phyloP scores from a whole-genome alignment of 2,113 vertebrate genomes.

The Sardina pilchardus region DNA sequence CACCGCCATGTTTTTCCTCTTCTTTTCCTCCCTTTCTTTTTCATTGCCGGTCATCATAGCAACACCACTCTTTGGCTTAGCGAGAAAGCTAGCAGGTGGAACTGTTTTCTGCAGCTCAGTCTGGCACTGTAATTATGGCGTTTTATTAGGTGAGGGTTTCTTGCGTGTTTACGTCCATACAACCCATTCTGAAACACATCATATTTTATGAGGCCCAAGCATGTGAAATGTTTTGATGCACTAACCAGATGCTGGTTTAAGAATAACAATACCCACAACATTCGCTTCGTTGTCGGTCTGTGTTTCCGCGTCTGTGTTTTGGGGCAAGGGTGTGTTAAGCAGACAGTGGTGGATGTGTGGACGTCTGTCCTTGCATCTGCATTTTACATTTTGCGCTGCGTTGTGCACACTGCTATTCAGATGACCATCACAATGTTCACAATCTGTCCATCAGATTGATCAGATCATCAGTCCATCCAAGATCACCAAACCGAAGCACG shows the following conservation, averaged over 20 bases:
- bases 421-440: background rate
- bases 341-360: background rate
- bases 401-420: background rate
- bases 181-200: constrained; percentile 4
- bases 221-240: constrained; percentile 15
- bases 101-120: background rate
- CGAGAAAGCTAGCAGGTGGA: background rate
- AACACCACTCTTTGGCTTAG: background rate
- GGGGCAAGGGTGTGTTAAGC: background rate
- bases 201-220: background rate
- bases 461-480: background rate
- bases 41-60: background rate
- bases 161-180: background rate
- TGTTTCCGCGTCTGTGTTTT: background rate
- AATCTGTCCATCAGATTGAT: too few species aligned
- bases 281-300: background rate
- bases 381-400: background rate
- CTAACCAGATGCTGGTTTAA: background rate
- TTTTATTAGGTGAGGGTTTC: constrained; percentile 7
- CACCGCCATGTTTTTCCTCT: background rate
- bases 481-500: background rate
- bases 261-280: constrained; percentile 8
- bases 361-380: background rate
- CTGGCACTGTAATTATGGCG: constrained; percentile 4
- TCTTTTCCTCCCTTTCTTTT: background rate